Evolutionary conservation across 2,888 invertebrate genomes (phyloP).

Genomic region (Chouioia cunea): DNA sequence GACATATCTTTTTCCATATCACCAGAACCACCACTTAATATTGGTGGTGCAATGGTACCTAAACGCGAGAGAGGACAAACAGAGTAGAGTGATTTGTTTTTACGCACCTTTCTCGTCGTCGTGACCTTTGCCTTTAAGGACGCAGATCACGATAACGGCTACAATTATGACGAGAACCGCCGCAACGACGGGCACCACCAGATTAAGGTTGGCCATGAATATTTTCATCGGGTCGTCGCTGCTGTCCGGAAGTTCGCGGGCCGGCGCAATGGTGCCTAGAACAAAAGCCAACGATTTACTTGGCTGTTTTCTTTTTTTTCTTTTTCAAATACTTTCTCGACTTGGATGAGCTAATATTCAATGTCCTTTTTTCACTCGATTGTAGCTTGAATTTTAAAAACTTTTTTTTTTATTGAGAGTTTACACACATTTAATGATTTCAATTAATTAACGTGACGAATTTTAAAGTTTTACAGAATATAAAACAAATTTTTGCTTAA

Average conservation of each 20-base stretch:
- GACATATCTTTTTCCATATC: conserved; percentile 74
- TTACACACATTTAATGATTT: not conserved
- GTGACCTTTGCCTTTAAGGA: conserved; percentile 87
- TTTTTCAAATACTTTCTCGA: not conserved
- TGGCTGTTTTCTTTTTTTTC: conserved; percentile 2
- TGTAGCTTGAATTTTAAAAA: not conserved
- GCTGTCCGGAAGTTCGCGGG: conserved; percentile 82
- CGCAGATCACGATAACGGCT: conserved; percentile 93
- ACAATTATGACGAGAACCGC: conserved; percentile 93
- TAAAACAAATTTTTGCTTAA: no score
- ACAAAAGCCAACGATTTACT: conserved; percentile 68
- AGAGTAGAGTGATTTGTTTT: conserved; percentile 56
- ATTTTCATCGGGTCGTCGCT: conserved; percentile 87
- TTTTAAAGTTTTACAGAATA: not conserved
- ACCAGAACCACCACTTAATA: conserved; percentile 71
- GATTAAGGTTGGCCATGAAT: conserved; percentile 90
- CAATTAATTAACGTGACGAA: no score
- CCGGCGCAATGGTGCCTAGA: conserved; percentile 96
- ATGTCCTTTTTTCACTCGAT: not conserved
- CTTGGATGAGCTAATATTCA: no score
- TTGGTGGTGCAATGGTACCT: conserved; percentile 87
- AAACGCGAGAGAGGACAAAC: conserved; percentile 56
- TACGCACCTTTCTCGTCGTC: conserved; percentile 79
- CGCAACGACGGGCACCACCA: conserved; percentile 93
- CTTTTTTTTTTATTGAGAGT: not conserved